Conservation (phyloP, 2,113 vertebrate genomes). For the Trochalopteron elliotii region DNA sequence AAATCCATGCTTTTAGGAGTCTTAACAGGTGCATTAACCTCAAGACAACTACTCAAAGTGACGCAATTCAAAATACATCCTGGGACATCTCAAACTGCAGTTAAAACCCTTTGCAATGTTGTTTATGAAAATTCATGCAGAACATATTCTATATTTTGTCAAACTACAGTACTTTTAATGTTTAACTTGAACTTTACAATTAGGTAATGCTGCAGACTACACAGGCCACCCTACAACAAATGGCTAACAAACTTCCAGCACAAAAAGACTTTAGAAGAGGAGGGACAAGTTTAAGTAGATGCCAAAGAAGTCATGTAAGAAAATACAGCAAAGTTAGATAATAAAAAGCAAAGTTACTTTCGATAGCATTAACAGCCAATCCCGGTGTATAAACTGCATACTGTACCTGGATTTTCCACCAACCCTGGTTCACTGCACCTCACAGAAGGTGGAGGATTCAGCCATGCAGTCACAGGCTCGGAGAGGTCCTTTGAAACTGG, state of each 20-base stretch:
- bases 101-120: neutral
- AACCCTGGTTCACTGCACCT: neutral
- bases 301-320: fast-evolving
- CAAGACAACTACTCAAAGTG: fast-evolving
- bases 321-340: fast-evolving
- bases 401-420: conserved; percentile 51
- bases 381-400: neutral
- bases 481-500: fast-evolving
- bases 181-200: fast-evolving
- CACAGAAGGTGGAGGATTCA: neutral
- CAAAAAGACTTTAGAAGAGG: fast-evolving
- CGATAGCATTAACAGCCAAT: fast-evolving
- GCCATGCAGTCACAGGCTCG: neutral
- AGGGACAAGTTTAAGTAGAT: fast-evolving
- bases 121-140: fast-evolving
- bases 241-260: neutral
- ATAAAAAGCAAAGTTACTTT: neutral
- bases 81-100: neutral
- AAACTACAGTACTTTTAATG: neutral
- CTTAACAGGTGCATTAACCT: neutral
- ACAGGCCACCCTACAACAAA: fast-evolving
- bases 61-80: neutral
- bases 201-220: fast-evolving
- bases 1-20: neutral
- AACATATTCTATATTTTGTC: fast-evolving